Percentiles rank a stretch among this genome's conserved stretches.
Conservation (phyloP, 2,888 invertebrate genomes). For the Eupithecia centaureata region DNA sequence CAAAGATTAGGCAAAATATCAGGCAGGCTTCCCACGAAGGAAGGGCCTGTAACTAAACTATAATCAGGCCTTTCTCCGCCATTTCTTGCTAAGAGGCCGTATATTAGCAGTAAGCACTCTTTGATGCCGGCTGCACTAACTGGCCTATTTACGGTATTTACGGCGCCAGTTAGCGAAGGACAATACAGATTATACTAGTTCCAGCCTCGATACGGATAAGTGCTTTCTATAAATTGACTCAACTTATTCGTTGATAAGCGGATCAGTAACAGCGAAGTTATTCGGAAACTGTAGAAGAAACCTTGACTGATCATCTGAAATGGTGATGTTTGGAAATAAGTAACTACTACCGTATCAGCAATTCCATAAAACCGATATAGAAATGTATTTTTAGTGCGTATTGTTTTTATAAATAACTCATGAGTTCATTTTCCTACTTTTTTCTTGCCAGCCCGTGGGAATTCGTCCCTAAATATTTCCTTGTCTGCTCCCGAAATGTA, state of each 20-base stretch:
- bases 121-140: conserved; percentile 52
- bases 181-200: conserved; percentile 50
- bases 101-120: conserved; percentile 44
- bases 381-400: background rate
- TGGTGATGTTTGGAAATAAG: background rate
- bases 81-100: conserved; percentile 38
- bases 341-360: background rate
- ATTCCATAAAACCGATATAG: background rate
- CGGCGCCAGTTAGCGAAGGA: conserved; percentile 54
- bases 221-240: conserved; percentile 5
- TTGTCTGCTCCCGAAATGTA: background rate
- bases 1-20: background rate
- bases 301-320: background rate
- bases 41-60: background rate
- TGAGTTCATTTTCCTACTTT: too few relatives aligned
- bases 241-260: conserved; percentile 10
- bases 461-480: background rate
- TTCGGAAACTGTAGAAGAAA: background rate
- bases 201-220: conserved; percentile 16
- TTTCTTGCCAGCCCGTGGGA: background rate
- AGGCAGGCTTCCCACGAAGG: too few relatives aligned
- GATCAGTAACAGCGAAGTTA: background rate
- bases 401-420: too few relatives aligned
- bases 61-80: background rate
- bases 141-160: conserved; percentile 68